Conservation (phyloP, 1,140 invertebrate genomes). For the Arion vulgaris region DNA sequence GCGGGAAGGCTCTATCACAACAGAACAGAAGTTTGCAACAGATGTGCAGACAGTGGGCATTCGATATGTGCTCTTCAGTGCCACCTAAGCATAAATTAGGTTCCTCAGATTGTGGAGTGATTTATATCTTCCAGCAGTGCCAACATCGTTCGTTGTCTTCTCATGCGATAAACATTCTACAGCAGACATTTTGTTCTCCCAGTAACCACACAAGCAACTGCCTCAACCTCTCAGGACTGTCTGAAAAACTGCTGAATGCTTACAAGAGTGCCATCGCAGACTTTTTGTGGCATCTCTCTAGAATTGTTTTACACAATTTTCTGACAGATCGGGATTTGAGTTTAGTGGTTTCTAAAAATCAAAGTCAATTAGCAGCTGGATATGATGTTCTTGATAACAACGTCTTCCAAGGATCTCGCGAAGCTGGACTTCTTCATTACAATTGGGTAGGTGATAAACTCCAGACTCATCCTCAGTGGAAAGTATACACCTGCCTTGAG, state of each 20-base stretch:
- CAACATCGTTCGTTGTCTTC: neutral
- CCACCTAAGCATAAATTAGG: neutral
- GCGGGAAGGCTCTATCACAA: slow-evolving; percentile 5
- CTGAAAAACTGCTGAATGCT: neutral
- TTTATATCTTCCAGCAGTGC: slow-evolving; percentile 32
- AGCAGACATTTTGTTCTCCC: slow-evolving; percentile 18
- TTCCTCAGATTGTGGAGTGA: slow-evolving; percentile 22
- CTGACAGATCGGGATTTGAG: slow-evolving; percentile 6
- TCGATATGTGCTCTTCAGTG: slow-evolving; percentile 1
- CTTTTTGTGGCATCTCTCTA: slow-evolving; percentile 29
- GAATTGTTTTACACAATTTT: slow-evolving; percentile 10
- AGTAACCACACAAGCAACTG: neutral
- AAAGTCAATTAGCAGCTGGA: slow-evolving; percentile 37
- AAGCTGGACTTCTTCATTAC: neutral
- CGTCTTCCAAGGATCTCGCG: neutral
- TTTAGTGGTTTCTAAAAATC: slow-evolving; percentile 37
- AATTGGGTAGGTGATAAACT: neutral
- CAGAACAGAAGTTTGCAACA: neutral
- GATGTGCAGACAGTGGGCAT: slow-evolving; percentile 31
- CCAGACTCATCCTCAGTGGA: slow-evolving; percentile 19
- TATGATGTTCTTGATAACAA: slow-evolving; percentile 18
- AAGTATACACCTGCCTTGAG: slow-evolving; percentile 45
- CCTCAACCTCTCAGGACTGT: slow-evolving; percentile 27
- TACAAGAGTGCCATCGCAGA: slow-evolving; percentile 19
- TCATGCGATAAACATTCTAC: neutral